Conservation (phyloP, 1,140 invertebrate species). For the Zelostemma sp. region DNA sequence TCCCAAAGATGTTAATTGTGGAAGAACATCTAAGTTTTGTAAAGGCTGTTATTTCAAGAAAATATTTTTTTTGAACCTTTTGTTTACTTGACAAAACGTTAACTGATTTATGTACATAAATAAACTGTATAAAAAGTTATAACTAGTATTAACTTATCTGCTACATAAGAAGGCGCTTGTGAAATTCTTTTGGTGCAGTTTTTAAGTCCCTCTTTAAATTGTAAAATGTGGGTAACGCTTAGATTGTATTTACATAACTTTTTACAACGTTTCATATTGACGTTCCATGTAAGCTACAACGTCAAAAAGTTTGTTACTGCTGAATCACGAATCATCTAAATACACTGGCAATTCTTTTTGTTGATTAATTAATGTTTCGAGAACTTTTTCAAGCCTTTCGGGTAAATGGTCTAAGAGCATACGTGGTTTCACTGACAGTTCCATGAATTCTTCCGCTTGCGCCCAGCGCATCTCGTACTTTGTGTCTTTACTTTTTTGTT, state of each 20-base stretch:
- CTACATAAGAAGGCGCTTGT: not conserved
- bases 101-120: conserved; percentile 43
- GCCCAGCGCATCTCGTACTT: conserved; percentile 83
- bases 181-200: not conserved
- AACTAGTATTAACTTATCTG: conserved; percentile 7
- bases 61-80: conserved; percentile 18
- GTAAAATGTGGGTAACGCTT: not conserved
- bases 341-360: conserved; percentile 60
- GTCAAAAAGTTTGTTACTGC: no score
- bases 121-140: conserved; percentile 43
- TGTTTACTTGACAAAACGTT: conserved; percentile 12
- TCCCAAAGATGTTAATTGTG: no score
- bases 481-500: conserved; percentile 53
- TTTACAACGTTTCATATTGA: not conserved
- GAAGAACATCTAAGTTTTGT: no score
- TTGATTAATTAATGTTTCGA: conserved; percentile 73
- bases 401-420: conserved; percentile 84
- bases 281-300: no score
- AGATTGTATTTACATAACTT: not conserved
- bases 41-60: not conserved
- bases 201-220: no score
- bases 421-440: conserved; percentile 80
- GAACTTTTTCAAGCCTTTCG: conserved; percentile 77
- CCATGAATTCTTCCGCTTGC: conserved; percentile 80
- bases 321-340: conserved; percentile 44